A percentile compares a stretch with the other conserved stretches of the same genome.
Conservation (phyloP, 2,888 invertebrate species). For the Eremobia ochroleuca region DNA sequence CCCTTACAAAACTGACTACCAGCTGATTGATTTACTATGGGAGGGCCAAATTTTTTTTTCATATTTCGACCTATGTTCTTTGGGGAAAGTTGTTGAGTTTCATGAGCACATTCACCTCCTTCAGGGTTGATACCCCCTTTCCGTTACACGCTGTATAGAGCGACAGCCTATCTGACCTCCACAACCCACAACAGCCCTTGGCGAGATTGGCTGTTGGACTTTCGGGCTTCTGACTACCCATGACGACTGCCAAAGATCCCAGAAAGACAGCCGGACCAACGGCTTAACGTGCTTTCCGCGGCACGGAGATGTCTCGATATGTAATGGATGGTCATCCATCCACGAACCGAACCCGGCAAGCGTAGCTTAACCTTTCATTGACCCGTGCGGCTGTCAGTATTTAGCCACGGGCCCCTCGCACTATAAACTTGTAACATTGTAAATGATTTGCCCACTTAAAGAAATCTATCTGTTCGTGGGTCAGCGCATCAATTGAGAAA, state of each 20-base stretch:
- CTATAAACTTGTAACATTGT: not conserved
- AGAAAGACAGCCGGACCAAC: not conserved
- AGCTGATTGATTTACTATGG: too few species aligned
- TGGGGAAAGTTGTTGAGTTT: too few species aligned
- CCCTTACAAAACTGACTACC: too few species aligned
- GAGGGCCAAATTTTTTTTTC: too few species aligned
- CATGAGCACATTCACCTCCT: too few species aligned
- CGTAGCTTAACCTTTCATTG: not conserved
- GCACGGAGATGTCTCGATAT: not conserved
- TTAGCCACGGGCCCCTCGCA: not conserved
- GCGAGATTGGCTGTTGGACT: not conserved
- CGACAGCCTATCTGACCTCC: not conserved
- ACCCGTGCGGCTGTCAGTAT: not conserved
- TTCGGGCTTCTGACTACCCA: not conserved
- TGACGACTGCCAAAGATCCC: not conserved
- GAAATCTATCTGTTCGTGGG: not conserved
- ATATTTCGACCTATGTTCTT: too few species aligned
- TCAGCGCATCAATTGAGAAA: not conserved
- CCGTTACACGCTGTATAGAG: too few species aligned
- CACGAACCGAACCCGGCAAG: not conserved
- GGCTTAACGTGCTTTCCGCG: not conserved
- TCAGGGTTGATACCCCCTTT: too few species aligned
- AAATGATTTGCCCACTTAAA: too few species aligned
- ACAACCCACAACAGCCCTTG: not conserved
- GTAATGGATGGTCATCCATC: not conserved